Percentiles rank a stretch among this genome's conserved stretches.
phyloP scores from a whole-genome alignment of 1,140 invertebrate genomes.

The Sminthurides bifidus region DNA sequence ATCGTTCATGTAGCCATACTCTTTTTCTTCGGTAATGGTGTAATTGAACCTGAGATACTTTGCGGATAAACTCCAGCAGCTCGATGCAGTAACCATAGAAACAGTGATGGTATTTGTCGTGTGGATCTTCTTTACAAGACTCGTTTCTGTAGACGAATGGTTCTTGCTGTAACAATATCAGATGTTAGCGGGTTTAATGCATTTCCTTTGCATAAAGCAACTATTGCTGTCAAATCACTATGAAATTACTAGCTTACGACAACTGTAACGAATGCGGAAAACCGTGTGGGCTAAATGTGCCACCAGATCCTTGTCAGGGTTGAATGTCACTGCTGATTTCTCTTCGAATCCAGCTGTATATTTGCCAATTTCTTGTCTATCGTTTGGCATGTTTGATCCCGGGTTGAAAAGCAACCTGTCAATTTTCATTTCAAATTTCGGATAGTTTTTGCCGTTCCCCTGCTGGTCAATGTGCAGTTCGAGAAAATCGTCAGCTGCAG shows the following conservation, averaged over 20 bases:
- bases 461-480: constrained; percentile 42
- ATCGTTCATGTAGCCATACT: constrained; percentile 76
- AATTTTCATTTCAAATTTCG: constrained; percentile 58
- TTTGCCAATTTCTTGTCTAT: constrained; percentile 44
- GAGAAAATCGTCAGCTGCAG: constrained; percentile 37
- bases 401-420: constrained; percentile 43
- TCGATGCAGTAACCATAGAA: constrained; percentile 90
- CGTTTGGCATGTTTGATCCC: constrained; percentile 8
- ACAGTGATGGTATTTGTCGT: constrained; percentile 40
- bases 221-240: neutral
- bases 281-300: constrained; percentile 66
- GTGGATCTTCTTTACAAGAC: constrained; percentile 44
- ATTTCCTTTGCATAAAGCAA: too few relatives aligned
- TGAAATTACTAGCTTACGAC: constrained; percentile 41
- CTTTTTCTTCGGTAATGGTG: constrained; percentile 62
- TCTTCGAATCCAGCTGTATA: constrained; percentile 53
- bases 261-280: constrained; percentile 65
- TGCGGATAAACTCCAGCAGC: constrained; percentile 68
- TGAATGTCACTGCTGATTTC: constrained; percentile 45
- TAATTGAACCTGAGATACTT: constrained; percentile 79
- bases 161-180: constrained; percentile 50
- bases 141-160: constrained; percentile 59
- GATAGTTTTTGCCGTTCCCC: constrained; percentile 55
- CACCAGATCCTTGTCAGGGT: constrained; percentile 50
- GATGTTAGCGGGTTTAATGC: too few relatives aligned